A percentile compares a stretch with the other conserved stretches of the same genome.
phyloP scores from a whole-genome alignment of 2,113 vertebrate species.

The Isichthys henryi region DNA sequence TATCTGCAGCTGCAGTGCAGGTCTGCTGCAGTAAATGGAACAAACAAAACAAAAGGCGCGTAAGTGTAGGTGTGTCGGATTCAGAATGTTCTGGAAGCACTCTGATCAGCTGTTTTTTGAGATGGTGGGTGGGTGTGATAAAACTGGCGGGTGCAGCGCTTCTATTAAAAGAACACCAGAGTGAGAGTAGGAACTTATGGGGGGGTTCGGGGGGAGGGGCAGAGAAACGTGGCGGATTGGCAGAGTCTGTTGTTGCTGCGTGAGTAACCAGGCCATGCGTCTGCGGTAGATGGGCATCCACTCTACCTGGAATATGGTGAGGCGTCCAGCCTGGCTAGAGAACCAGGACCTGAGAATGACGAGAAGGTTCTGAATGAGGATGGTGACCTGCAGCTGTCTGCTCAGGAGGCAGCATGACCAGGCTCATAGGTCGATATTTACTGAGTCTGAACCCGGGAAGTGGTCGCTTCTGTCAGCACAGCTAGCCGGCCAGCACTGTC shows the following conservation, averaged over 20 bases:
- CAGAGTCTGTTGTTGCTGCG: neutral
- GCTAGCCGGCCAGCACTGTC: no score
- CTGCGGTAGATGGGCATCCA: neutral
- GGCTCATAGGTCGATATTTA: no score
- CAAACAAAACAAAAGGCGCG: neutral
- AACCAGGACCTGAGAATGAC: neutral
- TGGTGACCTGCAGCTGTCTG: neutral
- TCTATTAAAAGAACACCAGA: neutral
- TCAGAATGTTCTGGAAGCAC: neutral
- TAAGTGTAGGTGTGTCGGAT: neutral
- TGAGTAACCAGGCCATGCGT: neutral
- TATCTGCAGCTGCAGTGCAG: neutral
- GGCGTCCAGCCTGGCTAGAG: neutral
- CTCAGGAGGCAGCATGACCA: neutral
- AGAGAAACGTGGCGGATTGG: neutral
- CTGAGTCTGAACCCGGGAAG: no score
- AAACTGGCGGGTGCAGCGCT: neutral
- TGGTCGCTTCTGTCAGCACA: no score
- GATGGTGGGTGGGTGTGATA: neutral
- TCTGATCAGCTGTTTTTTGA: neutral
- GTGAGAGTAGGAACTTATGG: neutral
- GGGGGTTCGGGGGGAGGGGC: neutral
- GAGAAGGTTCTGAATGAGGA: neutral
- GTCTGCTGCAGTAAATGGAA: neutral
- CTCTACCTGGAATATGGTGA: neutral